Base-by-base conservation (phyloP, 2,797 vertebrate genomes). In the Leptoclinus maculatus region DNA sequence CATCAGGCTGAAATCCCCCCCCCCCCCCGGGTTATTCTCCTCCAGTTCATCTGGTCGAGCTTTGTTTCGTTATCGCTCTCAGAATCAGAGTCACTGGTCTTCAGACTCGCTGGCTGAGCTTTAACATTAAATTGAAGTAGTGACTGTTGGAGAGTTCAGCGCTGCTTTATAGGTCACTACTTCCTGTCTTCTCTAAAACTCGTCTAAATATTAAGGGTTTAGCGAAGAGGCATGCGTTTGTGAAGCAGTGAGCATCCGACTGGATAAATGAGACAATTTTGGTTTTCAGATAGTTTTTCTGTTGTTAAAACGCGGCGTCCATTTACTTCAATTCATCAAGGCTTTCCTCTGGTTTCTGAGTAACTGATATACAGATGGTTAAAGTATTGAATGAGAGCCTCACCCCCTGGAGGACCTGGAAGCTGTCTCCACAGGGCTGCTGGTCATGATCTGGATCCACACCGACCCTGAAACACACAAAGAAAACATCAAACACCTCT, bases 341-440 rank as follows among this genome's bases (percentile, higher is more conserved):
- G 11, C 38, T 3, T 39, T 39, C 9, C 43, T 45, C 17, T 45
- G 5, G 19, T 45, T 19, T 19, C 4, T 45, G n/a, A 53, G n/a
- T 25, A 13, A 13, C n/a, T 13, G n/a, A 25, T 14, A 53, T 0
- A 51, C n/a, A 23, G 5, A 14, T 7, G 51, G 23, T 53, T 12
- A 14, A 39, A 19, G 43, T 7, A 17, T 7, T n/a, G 7, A 2
- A 13, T 47, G 38, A 38, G 53, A 34, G 88, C 92, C 97, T 98
- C 95, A 99, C 98, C 93, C 95, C 96, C 91, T 99, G 98, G 78
- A 99, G 94, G 87, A 99, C 98, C 95, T 98, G 97, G 94, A 99
- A 99, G 94, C 95, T 99, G 94, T 98, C 98, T 12, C 95, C 96
- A 90, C 94, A 96, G 25, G 93, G 94, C 83, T 97, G 96, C 66